phyloP scores from a whole-genome alignment of 1,140 invertebrate species.

The Drosophila orena region DNA sequence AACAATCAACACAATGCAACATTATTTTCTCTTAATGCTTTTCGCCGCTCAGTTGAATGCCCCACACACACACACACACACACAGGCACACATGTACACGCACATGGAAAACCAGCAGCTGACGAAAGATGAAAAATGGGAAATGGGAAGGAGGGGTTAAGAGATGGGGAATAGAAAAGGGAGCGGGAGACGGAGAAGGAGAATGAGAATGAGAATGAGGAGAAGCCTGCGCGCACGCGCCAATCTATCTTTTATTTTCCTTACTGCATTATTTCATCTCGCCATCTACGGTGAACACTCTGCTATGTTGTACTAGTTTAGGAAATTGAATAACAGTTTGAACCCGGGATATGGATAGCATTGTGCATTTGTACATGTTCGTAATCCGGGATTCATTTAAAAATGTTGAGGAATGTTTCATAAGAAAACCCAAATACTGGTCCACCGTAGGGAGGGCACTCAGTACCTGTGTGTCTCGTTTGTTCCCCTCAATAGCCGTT shows the following conservation, averaged over 20 bases:
- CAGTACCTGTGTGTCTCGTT: not conserved
- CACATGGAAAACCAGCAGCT: slow-evolving; percentile 39
- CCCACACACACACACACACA: slow-evolving; percentile 12
- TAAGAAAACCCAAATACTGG: not conserved
- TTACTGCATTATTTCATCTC: slow-evolving; percentile 11
- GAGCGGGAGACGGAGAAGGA: not conserved
- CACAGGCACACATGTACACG: not conserved
- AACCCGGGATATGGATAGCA: too few species aligned
- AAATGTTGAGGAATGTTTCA: not conserved
- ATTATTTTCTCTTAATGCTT: slow-evolving; percentile 44
- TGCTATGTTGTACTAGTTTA: not conserved
- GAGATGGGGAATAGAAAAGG: not conserved
- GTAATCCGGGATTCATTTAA: not conserved
- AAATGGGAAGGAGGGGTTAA: not conserved
- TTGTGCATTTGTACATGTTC: too few species aligned
- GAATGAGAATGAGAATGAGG: too few species aligned
- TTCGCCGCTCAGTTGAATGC: slow-evolving; percentile 51
- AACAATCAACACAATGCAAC: slow-evolving; percentile 50
- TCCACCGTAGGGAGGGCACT: too few species aligned
- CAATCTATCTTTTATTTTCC: slow-evolving; percentile 28
- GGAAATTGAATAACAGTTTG: not conserved
- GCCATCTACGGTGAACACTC: not conserved
- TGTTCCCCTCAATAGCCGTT: slow-evolving; percentile 9
- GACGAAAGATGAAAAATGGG: slow-evolving; percentile 29
- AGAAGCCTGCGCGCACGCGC: slow-evolving; percentile 61